Conservation (phyloP, 2,888 invertebrate genomes). For the Hermaeophaga mercurialis region DNA sequence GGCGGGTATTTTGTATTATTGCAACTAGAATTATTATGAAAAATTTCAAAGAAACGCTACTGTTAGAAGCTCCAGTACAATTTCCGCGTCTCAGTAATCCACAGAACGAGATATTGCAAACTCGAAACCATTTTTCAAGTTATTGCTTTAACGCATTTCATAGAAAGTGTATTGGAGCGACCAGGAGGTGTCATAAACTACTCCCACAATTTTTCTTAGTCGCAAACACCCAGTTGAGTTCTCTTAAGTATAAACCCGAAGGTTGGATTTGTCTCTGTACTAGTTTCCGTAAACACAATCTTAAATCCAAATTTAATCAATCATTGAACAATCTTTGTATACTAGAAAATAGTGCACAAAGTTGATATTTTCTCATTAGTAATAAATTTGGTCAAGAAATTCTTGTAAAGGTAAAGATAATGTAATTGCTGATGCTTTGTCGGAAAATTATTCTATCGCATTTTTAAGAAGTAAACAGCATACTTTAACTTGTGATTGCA, state of each 20-base stretch:
- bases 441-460: too few relatives aligned
- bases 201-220: background rate
- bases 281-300: background rate
- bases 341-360: too few relatives aligned
- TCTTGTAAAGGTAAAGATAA: too few relatives aligned
- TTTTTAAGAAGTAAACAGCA: too few relatives aligned
- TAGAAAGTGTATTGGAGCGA: background rate
- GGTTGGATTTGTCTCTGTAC: background rate
- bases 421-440: too few relatives aligned
- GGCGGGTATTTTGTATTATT: too few relatives aligned
- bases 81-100: constrained; percentile 11
- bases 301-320: too few relatives aligned
- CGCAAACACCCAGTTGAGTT: background rate
- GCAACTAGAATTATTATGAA: too few relatives aligned
- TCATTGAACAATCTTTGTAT: too few relatives aligned
- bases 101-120: background rate
- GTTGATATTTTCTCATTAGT: too few relatives aligned
- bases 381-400: too few relatives aligned
- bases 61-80: constrained; percentile 3
- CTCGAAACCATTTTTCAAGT: background rate
- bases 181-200: background rate
- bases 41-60: background rate
- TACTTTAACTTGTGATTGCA: too few relatives aligned
- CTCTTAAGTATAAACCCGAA: background rate
- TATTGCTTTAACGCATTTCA: background rate